Evolutionary conservation across 2,113 vertebrate genomes (phyloP), one percentile per base, ranked within the genome.

Genomic region (Vidua macroura): DNA sequence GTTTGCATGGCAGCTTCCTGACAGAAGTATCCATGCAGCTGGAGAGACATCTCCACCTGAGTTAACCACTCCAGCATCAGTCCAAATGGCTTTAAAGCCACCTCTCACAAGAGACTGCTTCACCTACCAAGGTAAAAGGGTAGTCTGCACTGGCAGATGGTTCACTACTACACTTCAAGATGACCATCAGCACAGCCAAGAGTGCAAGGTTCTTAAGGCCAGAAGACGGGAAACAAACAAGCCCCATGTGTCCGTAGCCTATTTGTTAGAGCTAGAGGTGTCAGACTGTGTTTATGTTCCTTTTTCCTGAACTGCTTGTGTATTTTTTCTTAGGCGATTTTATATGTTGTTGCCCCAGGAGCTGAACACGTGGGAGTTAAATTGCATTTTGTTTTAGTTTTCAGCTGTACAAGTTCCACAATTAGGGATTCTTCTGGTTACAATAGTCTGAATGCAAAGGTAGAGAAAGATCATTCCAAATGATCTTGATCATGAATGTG

Each of bases 381-480:
- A 63, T 7, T 16, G 11, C 8, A 20, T 53, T 88, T 89, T 88
- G 22, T 30, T 80, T 83, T 51, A 23, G 10, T 87, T 89, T 84
- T 85, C 33, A 64, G 27, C 7, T 51, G 9, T 56, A 46, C 3
- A 31, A 72, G 10, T 43, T 92, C 44, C 17, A 35, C 25, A 48
- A 15, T 43, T 10, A 24, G 11, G 20, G 6, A 28, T 76, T 76
- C 56, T 74, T 81, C 27, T 51, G 66, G 25, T 62, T 37, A 28
- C 8, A 64, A 37, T 13, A 41, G n/a, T 48, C 25, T 15, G 11
- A 49, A 52, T 0, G 0, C 31, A 83, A 8, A 77, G 59, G 8
- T 73, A n/a, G 23, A 73, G 33, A 53, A 85, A 39, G 13, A 18
- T 24, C 7, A 25, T 46, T 5, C 39, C 24, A 81, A 86, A 74